Base-by-base conservation (phyloP, 2,888 invertebrate species). In the Xanthia icteritia region DNA sequence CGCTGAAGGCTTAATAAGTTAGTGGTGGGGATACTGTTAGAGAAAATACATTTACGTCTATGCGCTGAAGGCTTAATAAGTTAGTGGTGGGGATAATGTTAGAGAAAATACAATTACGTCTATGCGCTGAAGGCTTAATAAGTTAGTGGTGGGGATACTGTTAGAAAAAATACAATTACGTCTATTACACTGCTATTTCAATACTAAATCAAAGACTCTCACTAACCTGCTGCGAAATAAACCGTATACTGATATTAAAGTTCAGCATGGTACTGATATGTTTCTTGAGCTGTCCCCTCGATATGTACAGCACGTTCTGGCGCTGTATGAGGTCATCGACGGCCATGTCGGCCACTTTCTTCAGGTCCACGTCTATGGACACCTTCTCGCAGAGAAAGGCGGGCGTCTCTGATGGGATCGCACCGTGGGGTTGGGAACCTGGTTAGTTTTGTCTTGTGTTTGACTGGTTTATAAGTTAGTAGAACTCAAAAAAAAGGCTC, bases 331-430 rank as follows among this genome's bases (percentile, higher is more conserved):
- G 98, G 92, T 99, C 98, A 90, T 98, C 98, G 11, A 98, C 98
- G 65, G 98, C 98, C 97, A 99, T 98, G 93, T 99, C 99, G 0
- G 99, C 98, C 95, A 99, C 98, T 92, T 99, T 98, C 90, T 98
- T 98, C 87, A 99, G 97, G 92, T 99, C 99, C 86, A 99, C 97
- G 92, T 99, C 99, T 48, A 99, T 97, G 6, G 98, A 98, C 70
- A 99, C 98, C 92, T 98, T 98, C 94, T 99, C 99, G 94, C 99
- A 99, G 3, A 99, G 97, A 95, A 99, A 99, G 5, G 99, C 98
- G 0, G 99, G 99, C 0, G 98, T 98, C 92, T 98, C 98, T 69
- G 98, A 91, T 5, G 97, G 97, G 82, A 97, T 97, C 89, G 98
- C 97, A 31, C 86, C 89, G 82, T 94, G 94, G 15, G 90, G 79